Percentiles rank a stretch among this genome's conserved stretches.
Conservation (phyloP, 64 coral and sea anemone genomes). For the Pocillopora damicornis region DNA sequence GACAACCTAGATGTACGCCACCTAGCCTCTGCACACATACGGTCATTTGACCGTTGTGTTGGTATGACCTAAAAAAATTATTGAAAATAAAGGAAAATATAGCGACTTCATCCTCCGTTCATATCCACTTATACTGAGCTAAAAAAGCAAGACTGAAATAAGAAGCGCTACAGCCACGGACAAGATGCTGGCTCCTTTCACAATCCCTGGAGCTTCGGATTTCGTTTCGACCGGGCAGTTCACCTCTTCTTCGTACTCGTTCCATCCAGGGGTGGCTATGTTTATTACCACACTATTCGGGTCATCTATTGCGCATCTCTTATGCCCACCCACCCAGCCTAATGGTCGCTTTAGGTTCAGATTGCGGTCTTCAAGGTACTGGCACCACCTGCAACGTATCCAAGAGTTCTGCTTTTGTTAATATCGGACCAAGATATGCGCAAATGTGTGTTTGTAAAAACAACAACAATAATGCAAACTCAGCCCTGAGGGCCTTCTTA, state of each 20-base stretch:
- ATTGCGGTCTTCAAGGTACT: conserved; percentile 6
- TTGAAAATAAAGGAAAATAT: no score
- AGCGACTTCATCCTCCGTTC: no score
- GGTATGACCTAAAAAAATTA: no score
- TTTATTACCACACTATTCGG: conserved; percentile 44
- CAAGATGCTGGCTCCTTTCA: not conserved
- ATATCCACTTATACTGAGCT: no score
- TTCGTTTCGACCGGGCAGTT: not conserved
- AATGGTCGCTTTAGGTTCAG: conserved; percentile 16
- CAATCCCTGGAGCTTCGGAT: not conserved
- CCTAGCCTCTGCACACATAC: no score
- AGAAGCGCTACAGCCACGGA: not conserved
- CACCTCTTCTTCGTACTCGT: conserved; percentile 37
- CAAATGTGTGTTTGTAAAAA: no score
- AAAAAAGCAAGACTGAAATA: not conserved
- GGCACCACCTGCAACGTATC: conserved; percentile 35
- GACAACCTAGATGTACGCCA: no score
- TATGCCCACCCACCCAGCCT: conserved; percentile 11
- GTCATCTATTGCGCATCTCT: conserved; percentile 34
- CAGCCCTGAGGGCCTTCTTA: no score
- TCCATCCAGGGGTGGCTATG: conserved; percentile 48
- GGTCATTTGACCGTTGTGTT: no score
- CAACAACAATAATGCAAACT: not conserved
- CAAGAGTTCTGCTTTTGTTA: not conserved
- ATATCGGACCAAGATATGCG: no score